Evolutionary conservation across 53 echinoderm and acorn worm species (phyloP).

Genomic region (Patiria pectinifera): DNA sequence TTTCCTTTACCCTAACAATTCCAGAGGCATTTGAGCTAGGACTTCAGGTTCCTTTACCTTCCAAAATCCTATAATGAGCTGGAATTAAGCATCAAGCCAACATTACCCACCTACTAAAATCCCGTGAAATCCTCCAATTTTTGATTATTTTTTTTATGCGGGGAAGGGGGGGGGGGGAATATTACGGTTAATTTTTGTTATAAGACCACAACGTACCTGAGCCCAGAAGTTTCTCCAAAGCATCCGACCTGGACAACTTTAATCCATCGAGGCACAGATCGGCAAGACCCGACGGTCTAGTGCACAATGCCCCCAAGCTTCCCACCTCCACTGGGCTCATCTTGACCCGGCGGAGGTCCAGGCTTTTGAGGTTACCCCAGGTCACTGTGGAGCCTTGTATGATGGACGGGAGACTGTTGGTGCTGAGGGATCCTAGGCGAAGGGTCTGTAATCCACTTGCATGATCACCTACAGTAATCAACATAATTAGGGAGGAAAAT

Average conservation of each 20-base stretch:
- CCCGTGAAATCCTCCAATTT: too few relatives aligned
- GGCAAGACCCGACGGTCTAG: slow-evolving; percentile 51
- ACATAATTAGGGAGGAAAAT: not conserved
- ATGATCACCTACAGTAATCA: not conserved
- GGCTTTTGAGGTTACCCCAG: slow-evolving; percentile 41
- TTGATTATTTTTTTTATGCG: too few relatives aligned
- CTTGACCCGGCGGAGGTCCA: slow-evolving; percentile 69
- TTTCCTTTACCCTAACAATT: too few relatives aligned
- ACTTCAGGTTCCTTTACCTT: too few relatives aligned
- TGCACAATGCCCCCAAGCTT: slow-evolving; percentile 17
- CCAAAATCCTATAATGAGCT: too few relatives aligned
- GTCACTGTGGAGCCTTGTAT: not conserved
- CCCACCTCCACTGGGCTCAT: slow-evolving; percentile 55
- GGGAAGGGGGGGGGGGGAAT: too few relatives aligned
- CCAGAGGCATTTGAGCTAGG: too few relatives aligned
- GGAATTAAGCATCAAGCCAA: too few relatives aligned
- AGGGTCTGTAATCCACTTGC: not conserved
- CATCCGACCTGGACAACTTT: slow-evolving; percentile 69
- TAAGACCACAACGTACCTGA: slow-evolving; percentile 51
- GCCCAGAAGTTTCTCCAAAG: slow-evolving; percentile 41
- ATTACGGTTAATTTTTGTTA: not conserved
- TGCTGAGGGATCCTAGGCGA: slow-evolving; percentile 23
- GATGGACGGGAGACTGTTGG: not conserved
- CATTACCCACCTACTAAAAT: too few relatives aligned
- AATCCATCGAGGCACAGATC: slow-evolving; percentile 73